phyloP scores from a whole-genome alignment of 92 coral and sea anemone genomes.

The Zoanthus sansibaricus region DNA sequence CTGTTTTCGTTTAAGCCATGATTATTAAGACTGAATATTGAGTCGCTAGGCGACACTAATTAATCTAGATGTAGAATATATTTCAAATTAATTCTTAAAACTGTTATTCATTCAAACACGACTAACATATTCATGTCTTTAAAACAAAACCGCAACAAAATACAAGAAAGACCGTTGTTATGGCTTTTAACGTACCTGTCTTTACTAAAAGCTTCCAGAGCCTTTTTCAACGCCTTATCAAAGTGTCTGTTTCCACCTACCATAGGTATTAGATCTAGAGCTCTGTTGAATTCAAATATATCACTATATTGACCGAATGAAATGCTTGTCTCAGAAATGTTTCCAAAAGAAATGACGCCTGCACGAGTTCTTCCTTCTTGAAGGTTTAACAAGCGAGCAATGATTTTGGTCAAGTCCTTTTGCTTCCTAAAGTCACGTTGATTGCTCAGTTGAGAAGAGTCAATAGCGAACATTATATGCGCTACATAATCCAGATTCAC shows the following conservation, averaged over 20 bases:
- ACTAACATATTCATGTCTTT: not conserved
- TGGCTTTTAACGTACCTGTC: constrained; percentile 11
- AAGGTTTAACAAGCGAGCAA: constrained; percentile 43
- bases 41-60: too few species aligned
- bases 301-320: constrained; percentile 42
- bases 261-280: constrained; percentile 38
- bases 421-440: constrained; percentile 30
- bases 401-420: constrained; percentile 35
- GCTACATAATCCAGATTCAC: constrained; percentile 39
- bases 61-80: too few species aligned
- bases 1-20: too few species aligned
- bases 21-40: too few species aligned
- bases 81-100: too few species aligned
- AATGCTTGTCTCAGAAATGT: constrained; percentile 32
- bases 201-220: constrained; percentile 39
- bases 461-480: constrained; percentile 29
- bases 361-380: constrained; percentile 38
- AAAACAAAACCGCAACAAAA: not conserved
- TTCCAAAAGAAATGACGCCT: constrained; percentile 43
- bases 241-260: constrained; percentile 38
- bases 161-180: not conserved
- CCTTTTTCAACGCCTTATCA: constrained; percentile 38
- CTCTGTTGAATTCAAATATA: constrained; percentile 34
- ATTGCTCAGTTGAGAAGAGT: constrained; percentile 38
- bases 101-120: too few species aligned